Percentiles rank a stretch among this genome's conserved stretches.
These are phyloP conservation scores for Microchirus variegatus DNA, from an alignment of 2,797 vertebrate genomes.

Conservation along the genomic window DNA sequence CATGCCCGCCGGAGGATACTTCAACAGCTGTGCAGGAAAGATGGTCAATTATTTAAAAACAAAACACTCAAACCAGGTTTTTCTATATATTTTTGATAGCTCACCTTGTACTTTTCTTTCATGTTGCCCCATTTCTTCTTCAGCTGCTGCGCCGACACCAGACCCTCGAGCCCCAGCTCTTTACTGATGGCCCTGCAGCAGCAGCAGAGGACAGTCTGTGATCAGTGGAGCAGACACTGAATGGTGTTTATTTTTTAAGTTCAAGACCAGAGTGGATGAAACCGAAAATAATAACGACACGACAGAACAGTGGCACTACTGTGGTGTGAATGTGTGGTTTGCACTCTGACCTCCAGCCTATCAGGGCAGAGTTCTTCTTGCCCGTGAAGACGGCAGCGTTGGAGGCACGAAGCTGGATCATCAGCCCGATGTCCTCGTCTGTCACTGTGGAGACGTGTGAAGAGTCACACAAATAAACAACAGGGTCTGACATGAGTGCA, in stretches of 20 bases:
- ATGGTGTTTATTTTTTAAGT: background rate
- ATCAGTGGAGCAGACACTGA: background rate
- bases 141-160: constrained; percentile 34
- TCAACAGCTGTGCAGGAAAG: constrained; percentile 17
- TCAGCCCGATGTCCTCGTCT: constrained; percentile 25
- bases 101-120: constrained; percentile 48
- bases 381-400: constrained; percentile 46
- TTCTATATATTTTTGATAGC: too few species aligned
- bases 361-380: constrained; percentile 45
- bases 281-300: too few species aligned
- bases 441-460: constrained; percentile 30
- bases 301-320: too few species aligned
- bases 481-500: too few species aligned
- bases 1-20: constrained; percentile 24
- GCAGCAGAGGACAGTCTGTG: background rate
- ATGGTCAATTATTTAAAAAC: too few species aligned
- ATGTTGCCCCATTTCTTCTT: constrained; percentile 61
- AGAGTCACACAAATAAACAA: background rate
- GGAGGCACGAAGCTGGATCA: constrained; percentile 39
- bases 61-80: background rate
- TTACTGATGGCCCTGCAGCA: constrained; percentile 25
- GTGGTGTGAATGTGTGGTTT: background rate
- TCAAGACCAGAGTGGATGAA: background rate
- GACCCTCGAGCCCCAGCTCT: constrained; percentile 43
- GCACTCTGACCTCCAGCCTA: constrained; percentile 38